A percentile compares a stretch with the other conserved stretches of the same genome.
These are phyloP conservation scores for Apodemia duryi DNA, from an alignment of 2,888 invertebrate species.

Conservation along the genomic window DNA sequence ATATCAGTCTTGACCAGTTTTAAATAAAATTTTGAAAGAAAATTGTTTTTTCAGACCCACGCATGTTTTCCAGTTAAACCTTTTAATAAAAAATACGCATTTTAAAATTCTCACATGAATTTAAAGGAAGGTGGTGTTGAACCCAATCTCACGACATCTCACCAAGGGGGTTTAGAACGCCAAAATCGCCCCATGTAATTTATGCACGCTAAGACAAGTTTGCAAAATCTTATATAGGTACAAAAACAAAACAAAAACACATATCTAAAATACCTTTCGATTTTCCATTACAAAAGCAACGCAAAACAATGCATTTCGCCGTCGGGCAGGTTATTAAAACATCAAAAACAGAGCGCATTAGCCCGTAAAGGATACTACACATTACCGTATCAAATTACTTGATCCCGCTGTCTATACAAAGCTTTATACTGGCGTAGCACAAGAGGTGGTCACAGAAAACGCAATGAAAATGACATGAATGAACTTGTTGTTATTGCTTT, in stretches of 20 bases:
- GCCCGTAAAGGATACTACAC: slow-evolving; percentile 34
- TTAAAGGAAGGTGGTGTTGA: too few species aligned
- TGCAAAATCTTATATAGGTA: too few species aligned
- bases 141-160: too few species aligned
- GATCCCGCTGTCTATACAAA: slow-evolving; percentile 34
- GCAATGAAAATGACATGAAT: slow-evolving; percentile 7
- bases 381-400: slow-evolving; percentile 47
- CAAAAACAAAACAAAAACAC: slow-evolving; percentile 31
- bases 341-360: slow-evolving; percentile 20
- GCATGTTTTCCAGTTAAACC: too few species aligned
- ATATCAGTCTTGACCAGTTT: too few species aligned
- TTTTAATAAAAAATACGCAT: too few species aligned
- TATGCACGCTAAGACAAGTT: too few species aligned
- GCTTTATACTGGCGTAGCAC: slow-evolving; percentile 20
- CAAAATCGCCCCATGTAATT: too few species aligned
- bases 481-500: background rate
- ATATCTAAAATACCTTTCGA: background rate
- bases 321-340: slow-evolving; percentile 19
- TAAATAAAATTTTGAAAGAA: too few species aligned
- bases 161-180: too few species aligned
- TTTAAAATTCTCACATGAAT: too few species aligned
- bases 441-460: slow-evolving; percentile 18
- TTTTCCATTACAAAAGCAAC: slow-evolving; percentile 27
- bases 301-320: slow-evolving; percentile 31
- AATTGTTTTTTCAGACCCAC: too few species aligned